Evolutionary conservation across 2,797 vertebrate species (phyloP), one percentile per base, ranked within the genome.

Genomic region (Peromyscus eremicus): DNA sequence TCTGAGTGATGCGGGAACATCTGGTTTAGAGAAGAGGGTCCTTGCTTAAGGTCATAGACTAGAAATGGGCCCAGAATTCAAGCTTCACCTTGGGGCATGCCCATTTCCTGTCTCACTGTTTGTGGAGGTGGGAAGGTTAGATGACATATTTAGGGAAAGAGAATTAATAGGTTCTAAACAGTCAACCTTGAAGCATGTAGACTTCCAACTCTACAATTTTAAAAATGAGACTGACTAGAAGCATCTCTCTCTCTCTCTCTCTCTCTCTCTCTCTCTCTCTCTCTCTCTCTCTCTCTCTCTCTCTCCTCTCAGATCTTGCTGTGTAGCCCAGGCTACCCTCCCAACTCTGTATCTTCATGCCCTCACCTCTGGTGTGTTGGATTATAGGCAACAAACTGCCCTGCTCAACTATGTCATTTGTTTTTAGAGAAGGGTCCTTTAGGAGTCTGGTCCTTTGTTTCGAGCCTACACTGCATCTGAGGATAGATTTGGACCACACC

Each of bases 11-110:
- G 25, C 25, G 32, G 21, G 27, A 46, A 66, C 32, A 46, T 32
- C 77, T 77, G 75, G 60, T 70, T 94, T 70, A 25, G 76, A 79
- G 75, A 83, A 40, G 77, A 82, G 7, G 29, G n/a, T 11, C 34
- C n/a, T 94, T 94, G 82, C 70, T 86, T n/a, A 49, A 64, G 91
- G n/a, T 81, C 81, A 89, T 12, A 37, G 57, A 77, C 32, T 14
- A 73, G 75, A 21, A 73, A 40, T 49, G 90, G 71, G 19, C 62
- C 34, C 90, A 77, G 52, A 68, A 46, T 81, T 23, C 49, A 34
- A n/a, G n/a, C 83, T 93, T 84, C 4, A 84, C 29, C 9, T 64
- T 79, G 29, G 64, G 43, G 34, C 16, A 66, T 40, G 13, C 34
- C 94, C 14, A 27, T 43, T 91, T 83, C 96, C 29, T 11, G 4